phyloP scores from a whole-genome alignment of 2,888 invertebrate species.

The Cactoblastis cactorum region DNA sequence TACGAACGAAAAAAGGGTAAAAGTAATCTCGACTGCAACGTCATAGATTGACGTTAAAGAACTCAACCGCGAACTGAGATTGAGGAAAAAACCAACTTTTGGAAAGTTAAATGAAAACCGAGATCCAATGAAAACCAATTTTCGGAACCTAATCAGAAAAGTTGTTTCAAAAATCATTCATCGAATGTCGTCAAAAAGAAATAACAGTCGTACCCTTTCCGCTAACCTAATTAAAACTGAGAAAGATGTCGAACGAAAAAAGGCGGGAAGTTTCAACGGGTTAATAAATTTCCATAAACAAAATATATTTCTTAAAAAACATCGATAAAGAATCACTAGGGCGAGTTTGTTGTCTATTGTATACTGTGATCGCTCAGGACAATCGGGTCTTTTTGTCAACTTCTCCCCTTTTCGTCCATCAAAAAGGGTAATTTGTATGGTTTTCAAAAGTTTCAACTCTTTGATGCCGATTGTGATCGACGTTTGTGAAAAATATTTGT shows the following conservation, averaged over 20 bases:
- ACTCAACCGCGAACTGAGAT: constrained; percentile 20
- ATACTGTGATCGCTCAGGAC: not conserved
- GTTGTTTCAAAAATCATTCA: constrained; percentile 62
- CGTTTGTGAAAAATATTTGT: not conserved
- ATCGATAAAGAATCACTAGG: constrained; percentile 10
- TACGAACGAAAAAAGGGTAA: not conserved
- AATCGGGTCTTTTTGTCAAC: constrained; percentile 12
- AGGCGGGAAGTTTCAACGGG: constrained; percentile 32
- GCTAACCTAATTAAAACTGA: constrained; percentile 67
- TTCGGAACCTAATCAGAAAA: constrained; percentile 48
- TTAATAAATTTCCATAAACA: constrained; percentile 26
- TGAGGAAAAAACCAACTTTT: constrained; percentile 20
- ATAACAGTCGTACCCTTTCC: constrained; percentile 62
- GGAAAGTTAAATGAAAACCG: constrained; percentile 41
- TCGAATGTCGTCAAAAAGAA: constrained; percentile 74
- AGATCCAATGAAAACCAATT: constrained; percentile 51
- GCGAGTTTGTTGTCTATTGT: constrained; percentile 9
- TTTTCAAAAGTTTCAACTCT: constrained; percentile 13
- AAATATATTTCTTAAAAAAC: constrained; percentile 10
- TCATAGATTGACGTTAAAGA: constrained; percentile 7
- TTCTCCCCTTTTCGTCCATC: constrained; percentile 10
- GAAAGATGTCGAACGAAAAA: constrained; percentile 32
- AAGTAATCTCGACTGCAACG: not conserved
- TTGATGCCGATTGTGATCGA: constrained; percentile 7
- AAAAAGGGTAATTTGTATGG: constrained; percentile 15